These are phyloP conservation scores for Morone chrysops DNA, from an alignment of 2,113 vertebrate genomes.

Conservation along the genomic window DNA sequence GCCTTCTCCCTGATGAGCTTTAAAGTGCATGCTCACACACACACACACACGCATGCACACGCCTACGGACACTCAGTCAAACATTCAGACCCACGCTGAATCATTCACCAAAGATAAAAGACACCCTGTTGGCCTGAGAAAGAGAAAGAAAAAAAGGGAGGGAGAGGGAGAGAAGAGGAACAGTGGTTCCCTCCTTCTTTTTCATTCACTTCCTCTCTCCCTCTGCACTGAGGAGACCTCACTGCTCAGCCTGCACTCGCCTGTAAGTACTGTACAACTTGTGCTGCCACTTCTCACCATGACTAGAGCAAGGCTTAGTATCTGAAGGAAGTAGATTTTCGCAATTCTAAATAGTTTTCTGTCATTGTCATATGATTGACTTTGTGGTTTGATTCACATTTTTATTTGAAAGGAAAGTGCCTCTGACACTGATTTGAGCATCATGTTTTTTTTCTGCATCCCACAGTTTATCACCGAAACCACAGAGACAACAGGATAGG, in stretches of 20 bases:
- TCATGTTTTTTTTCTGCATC: slow-evolving; percentile 14
- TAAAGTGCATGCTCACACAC: slow-evolving; percentile 61
- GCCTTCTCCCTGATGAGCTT: slow-evolving; percentile 76
- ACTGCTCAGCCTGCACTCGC: slow-evolving; percentile 57
- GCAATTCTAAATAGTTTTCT: neutral
- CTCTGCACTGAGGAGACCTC: slow-evolving; percentile 65
- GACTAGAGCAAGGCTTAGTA: neutral
- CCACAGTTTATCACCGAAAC: slow-evolving; percentile 12
- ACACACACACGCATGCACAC: slow-evolving; percentile 58
- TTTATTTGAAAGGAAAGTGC: neutral
- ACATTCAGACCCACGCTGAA: slow-evolving; percentile 71
- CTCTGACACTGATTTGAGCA: neutral
- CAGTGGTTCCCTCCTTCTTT: slow-evolving; percentile 67
- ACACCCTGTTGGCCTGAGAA: slow-evolving; percentile 72
- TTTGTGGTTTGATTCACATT: neutral
- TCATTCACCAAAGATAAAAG: slow-evolving; percentile 76
- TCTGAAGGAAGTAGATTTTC: neutral
- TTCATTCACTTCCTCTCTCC: slow-evolving; percentile 70
- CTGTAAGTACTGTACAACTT: slow-evolving; percentile 76
- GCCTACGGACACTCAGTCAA: slow-evolving; percentile 62
- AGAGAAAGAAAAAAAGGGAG: slow-evolving; percentile 53
- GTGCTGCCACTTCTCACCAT: slow-evolving; percentile 13
- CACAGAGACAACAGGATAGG: slow-evolving; percentile 11
- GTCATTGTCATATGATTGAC: neutral
- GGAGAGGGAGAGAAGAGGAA: slow-evolving; percentile 50